phyloP scores from a whole-genome alignment of 2,888 invertebrate genomes.

The Agrotis puta region DNA sequence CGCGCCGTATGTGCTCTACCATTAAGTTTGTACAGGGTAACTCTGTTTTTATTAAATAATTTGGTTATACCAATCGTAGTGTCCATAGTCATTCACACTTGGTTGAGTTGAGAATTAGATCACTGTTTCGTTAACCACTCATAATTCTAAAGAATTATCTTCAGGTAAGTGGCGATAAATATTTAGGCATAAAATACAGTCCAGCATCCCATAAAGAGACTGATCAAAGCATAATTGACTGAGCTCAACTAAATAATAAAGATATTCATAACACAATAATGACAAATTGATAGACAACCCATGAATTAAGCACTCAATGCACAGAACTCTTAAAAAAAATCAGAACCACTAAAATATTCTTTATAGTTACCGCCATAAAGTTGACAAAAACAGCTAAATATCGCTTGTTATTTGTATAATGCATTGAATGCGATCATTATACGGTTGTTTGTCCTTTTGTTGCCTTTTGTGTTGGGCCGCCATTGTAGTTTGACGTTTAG shows the following conservation, averaged over 20 bases:
- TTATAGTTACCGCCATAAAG: constrained; percentile 46
- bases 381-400: constrained; percentile 48
- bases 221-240: not conserved
- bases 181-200: not conserved
- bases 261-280: constrained; percentile 35
- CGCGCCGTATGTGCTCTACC: not conserved
- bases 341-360: constrained; percentile 46
- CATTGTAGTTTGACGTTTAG: constrained; percentile 83
- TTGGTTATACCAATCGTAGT: not conserved
- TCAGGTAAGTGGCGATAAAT: too few species aligned
- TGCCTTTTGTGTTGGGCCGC: constrained; percentile 78
- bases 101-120: not conserved
- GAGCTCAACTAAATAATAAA: not conserved
- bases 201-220: not conserved
- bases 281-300: constrained; percentile 54
- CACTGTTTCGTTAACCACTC: not conserved
- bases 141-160: too few species aligned
- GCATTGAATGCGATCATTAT: constrained; percentile 86
- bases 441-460: constrained; percentile 88
- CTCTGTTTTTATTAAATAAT: constrained; percentile 25
- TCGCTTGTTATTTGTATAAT: constrained; percentile 72
- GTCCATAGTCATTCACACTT: not conserved
- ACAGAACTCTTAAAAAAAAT: constrained; percentile 8
- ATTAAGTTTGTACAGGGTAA: not conserved
- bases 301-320: constrained; percentile 32